Base-by-base conservation (phyloP, 2,113 vertebrate genomes). In the Pica pica region DNA sequence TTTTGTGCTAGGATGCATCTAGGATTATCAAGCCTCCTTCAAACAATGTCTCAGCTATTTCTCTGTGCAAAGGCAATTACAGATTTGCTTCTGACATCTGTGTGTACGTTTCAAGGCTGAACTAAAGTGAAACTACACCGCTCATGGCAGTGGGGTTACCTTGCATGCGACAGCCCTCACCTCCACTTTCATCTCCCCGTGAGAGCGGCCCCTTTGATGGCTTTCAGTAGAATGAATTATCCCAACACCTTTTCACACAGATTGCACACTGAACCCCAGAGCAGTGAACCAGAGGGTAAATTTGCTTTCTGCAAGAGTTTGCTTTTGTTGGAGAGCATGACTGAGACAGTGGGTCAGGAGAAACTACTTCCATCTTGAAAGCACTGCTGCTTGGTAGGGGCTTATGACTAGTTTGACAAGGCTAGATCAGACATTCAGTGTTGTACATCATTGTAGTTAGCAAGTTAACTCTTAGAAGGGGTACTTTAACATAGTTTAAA, bases 401-500 rank as follows among this genome's bases (percentile, higher is more conserved):
- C 35, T 83, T 90, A 37, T 19, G 65, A 77, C 70, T 64, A 37
- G 69, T 70, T 83, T 93, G 55, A 83, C 30, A 65, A 74, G 27
- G 31, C 47, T 56, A 78, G 89, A 76, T 71, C 86, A 96, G 90
- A 60, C 70, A 44, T 65, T 77, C 68, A 47, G n/a, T 61, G 33
- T 80, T 77, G 75, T 93, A 71, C 61, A 28, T 53, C 60, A 9
- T 52, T 90, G 75, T 85, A 67, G 60, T 75, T 90, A 89, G 33
- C 30, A 69, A 86, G 50, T 47, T 85, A 71, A n/a, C 89, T 81
- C 67, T 67, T 90, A 96, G 82, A 94, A 79, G 41, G 96, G 50
- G 17, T 13, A n/a, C 44, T 94, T 94, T 80, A 79, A 89, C 68
- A 18, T 65, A 39, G 56, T 92, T 94, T 95, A 92, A 95, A 88